A percentile compares a stretch with the other conserved stretches of the same genome.
phyloP scores from a whole-genome alignment of 1,140 invertebrate species.

The Brachionus rotundiformis region DNA sequence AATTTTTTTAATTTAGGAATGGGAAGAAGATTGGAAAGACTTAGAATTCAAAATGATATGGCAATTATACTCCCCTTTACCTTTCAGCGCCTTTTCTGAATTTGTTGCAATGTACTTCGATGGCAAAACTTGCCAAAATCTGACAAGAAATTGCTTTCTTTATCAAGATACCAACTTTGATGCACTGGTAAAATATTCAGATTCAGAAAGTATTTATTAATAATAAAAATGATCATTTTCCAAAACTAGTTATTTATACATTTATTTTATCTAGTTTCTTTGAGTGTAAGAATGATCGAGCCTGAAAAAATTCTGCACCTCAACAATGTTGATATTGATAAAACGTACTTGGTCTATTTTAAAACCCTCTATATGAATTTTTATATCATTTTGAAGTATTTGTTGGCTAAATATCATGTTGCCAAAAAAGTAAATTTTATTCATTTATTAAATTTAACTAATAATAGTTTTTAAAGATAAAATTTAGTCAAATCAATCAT shows the following conservation, averaged over 20 bases:
- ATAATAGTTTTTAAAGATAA: not conserved
- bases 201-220: not conserved
- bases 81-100: slow-evolving; percentile 5
- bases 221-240: not conserved
- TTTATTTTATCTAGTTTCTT: not conserved
- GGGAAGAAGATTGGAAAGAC: not conserved
- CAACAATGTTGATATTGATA: not conserved
- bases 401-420: not conserved
- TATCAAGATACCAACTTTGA: not conserved
- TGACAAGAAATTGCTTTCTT: not conserved
- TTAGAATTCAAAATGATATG: slow-evolving; percentile 25
- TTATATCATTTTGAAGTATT: not conserved
- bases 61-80: not conserved
- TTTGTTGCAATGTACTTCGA: not conserved
- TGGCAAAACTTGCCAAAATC: not conserved
- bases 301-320: slow-evolving; percentile 7
- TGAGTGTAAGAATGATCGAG: not conserved
- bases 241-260: not conserved
- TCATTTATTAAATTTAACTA: not conserved
- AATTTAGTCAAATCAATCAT: not conserved
- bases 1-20: not conserved
- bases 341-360: not conserved
- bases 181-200: not conserved
- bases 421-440: not conserved
- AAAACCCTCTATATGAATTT: not conserved